Percentiles rank a stretch among this genome's conserved stretches.
Evolutionary conservation across 2,113 vertebrate species (phyloP).

Genomic region (Hemiscyllium ocellatum): DNA sequence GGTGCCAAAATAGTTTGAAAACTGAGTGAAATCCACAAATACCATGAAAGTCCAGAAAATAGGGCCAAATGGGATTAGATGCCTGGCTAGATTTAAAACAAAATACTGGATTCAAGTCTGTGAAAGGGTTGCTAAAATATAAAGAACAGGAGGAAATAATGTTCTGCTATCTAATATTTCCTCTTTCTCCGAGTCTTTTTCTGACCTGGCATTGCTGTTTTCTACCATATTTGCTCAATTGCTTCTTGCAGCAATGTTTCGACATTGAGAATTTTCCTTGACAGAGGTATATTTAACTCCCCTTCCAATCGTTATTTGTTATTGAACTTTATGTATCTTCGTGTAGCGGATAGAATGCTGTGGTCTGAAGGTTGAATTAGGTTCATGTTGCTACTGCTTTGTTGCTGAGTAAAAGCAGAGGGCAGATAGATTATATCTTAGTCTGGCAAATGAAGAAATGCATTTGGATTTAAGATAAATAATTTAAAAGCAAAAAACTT

Average conservation of each 20-base stretch:
- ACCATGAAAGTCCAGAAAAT: background rate
- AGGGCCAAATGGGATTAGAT: background rate
- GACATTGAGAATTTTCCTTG: background rate
- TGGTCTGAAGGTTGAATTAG: background rate
- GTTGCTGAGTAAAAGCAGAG: background rate
- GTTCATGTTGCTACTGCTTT: background rate
- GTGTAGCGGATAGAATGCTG: background rate
- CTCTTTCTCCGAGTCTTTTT: background rate
- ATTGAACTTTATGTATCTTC: background rate
- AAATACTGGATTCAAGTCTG: background rate
- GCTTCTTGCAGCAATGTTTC: background rate
- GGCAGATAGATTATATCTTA: background rate
- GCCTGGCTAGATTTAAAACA: background rate
- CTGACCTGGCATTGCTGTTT: background rate
- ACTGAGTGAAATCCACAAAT: background rate
- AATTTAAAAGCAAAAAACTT: background rate
- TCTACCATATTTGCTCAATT: background rate
- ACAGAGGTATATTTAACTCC: background rate
- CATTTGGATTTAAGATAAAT: background rate
- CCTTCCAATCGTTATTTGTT: background rate
- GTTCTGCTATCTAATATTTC: background rate
- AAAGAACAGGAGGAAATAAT: background rate
- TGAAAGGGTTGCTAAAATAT: background rate
- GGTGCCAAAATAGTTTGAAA: background rate
- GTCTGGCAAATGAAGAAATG: background rate